Evolutionary conservation across 2,113 vertebrate species (phyloP).

Genomic region (Psittacus erithacus): DNA sequence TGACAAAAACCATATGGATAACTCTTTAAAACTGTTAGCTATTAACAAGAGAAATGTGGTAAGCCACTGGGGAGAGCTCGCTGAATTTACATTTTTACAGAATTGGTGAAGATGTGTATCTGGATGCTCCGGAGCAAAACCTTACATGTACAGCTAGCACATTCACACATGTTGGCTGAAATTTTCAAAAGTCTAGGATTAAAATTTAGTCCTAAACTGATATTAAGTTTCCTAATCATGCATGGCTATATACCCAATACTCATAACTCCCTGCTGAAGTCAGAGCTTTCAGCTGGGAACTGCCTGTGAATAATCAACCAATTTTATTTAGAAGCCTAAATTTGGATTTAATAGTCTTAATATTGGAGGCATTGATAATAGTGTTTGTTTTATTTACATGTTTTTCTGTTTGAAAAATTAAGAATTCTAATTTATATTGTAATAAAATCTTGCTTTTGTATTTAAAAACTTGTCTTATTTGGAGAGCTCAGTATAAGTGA

Average conservation of each 20-base stretch:
- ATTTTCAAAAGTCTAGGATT: neutral
- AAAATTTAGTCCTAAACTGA: neutral
- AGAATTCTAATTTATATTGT: neutral
- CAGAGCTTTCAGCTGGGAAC: neutral
- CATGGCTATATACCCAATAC: neutral
- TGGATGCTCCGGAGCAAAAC: neutral
- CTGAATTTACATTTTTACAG: constrained; percentile 36
- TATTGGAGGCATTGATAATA: neutral
- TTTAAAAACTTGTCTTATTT: neutral
- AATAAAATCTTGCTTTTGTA: neutral
- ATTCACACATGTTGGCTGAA: neutral
- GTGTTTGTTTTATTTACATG: neutral
- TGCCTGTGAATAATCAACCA: neutral
- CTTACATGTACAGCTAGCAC: neutral
- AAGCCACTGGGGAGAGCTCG: constrained; percentile 29
- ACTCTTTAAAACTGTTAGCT: constrained; percentile 39
- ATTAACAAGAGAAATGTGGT: constrained; percentile 51
- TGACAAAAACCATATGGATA: constrained; percentile 59
- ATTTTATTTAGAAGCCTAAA: neutral
- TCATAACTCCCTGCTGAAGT: neutral
- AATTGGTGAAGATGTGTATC: neutral
- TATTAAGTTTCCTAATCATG: neutral
- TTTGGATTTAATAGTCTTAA: neutral
- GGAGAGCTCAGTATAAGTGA: neutral
- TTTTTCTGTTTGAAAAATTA: neutral